Evolutionary conservation across 2,113 vertebrate species (phyloP), one percentile per base, ranked within the genome.

Genomic region (Thermophis baileyi): DNA sequence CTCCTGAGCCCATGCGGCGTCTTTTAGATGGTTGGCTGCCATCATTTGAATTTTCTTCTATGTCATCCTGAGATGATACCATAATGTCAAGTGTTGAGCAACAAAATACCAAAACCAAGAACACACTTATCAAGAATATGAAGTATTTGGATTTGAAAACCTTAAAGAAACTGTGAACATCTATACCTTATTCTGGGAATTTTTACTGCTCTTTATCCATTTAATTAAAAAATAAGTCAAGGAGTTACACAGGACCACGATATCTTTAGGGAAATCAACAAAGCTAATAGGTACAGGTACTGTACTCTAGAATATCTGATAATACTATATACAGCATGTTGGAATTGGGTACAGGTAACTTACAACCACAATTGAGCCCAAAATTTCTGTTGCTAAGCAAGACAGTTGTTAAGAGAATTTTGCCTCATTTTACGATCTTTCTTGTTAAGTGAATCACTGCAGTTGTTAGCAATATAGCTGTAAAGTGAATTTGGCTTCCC

Each of bases 21-120:
- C 99, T 98, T 95, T 99, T 99, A 22, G 98, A 97, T 0, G 98
- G 98, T 35, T 99, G 99, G 94, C 98, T 99, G 63, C 98, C 98
- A 93, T 99, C 99, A 57, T 99, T 99, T 74, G 99, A 99, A 96
- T 98, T 98, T 55, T 99, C 99, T 95, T 99, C 99, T 86, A 97
- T 98, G n/a, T 99, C 98, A 95, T 97, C 98, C 98, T 98, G 86
- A 24, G 92, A 92, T 18, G 0, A 92, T 90, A 85, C 6, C 91
- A 92, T 3, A 91, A 94, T 11, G 12, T 86, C 4, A 85, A 94
- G 25, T 1, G 54, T n/a, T 85, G 2, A 89, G 1, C 40, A 92
- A 54, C 7, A 86, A 51, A 89, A 55, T 35, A 60, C 14, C 55
- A 91, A 35, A 4, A 44, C 69, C 47, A 6, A 0, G 6, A 8